These are phyloP conservation scores for Lerema accius DNA, from an alignment of 1,140 invertebrate genomes.

Conservation along the genomic window DNA sequence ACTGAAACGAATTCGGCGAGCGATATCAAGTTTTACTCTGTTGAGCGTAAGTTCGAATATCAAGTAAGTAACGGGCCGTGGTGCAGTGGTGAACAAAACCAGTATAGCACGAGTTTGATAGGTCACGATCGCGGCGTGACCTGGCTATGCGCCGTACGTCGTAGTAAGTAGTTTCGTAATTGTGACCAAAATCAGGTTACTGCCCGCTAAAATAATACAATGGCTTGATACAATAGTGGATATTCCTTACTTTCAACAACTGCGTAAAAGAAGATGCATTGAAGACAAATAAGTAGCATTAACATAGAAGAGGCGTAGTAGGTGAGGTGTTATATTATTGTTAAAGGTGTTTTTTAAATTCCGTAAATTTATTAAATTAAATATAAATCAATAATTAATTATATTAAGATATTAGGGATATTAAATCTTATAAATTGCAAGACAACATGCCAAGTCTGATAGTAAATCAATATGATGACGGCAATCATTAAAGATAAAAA, in stretches of 20 bases:
- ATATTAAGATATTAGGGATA: too few relatives aligned
- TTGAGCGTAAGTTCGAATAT: slow-evolving; percentile 40
- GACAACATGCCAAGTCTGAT: not conserved
- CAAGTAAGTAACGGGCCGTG: slow-evolving; percentile 20
- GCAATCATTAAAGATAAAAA: not conserved
- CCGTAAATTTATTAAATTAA: too few relatives aligned
- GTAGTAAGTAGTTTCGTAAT: slow-evolving; percentile 21
- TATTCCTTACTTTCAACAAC: not conserved
- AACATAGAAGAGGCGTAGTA: too few relatives aligned
- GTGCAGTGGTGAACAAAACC: slow-evolving; percentile 50
- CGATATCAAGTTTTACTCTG: slow-evolving; percentile 27
- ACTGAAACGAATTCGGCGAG: slow-evolving; percentile 15
- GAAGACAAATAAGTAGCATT: too few relatives aligned
- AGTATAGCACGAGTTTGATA: slow-evolving; percentile 70
- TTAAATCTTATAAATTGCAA: not conserved
- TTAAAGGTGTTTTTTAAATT: too few relatives aligned
- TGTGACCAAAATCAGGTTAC: slow-evolving; percentile 5
- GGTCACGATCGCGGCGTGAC: slow-evolving; percentile 66
- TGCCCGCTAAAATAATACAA: not conserved
- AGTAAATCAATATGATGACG: not conserved
- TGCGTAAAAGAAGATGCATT: too few relatives aligned
- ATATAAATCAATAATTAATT: too few relatives aligned
- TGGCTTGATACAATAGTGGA: not conserved
- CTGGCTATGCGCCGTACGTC: slow-evolving; percentile 35
- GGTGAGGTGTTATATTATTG: too few relatives aligned